phyloP scores from a whole-genome alignment of 2,113 vertebrate species.

The Gobiocypris rarus region DNA sequence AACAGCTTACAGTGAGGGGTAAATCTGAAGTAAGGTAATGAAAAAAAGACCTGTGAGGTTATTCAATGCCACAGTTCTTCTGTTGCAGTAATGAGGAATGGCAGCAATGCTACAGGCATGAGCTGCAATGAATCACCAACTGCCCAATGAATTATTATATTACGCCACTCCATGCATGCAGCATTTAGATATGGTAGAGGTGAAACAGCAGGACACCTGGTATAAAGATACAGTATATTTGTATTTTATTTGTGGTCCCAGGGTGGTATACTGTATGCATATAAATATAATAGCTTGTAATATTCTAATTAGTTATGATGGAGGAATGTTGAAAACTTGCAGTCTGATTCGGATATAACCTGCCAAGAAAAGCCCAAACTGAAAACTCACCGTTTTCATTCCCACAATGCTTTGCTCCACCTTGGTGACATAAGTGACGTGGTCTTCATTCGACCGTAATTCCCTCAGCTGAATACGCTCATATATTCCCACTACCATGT shows the following conservation, averaged over 20 bases:
- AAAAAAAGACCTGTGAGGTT: background rate
- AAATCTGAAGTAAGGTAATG: background rate
- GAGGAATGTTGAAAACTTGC: background rate
- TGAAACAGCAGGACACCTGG: background rate
- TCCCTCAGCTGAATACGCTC: constrained; percentile 96
- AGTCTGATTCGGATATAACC: background rate
- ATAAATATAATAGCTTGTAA: background rate
- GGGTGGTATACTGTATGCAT: background rate
- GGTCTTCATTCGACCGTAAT: constrained; percentile 96
- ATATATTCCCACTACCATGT: constrained; percentile 97
- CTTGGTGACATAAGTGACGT: constrained; percentile 97
- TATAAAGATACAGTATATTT: background rate
- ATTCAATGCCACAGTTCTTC: background rate
- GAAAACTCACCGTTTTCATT: constrained; percentile 93
- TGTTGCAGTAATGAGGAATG: background rate
- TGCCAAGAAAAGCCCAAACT: background rate
- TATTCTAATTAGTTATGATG: background rate
- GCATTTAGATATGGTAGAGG: background rate
- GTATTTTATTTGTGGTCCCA: background rate
- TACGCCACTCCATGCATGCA: background rate
- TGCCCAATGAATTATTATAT: constrained; percentile 3
- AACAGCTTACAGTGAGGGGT: background rate
- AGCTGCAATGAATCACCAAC: constrained; percentile 30
- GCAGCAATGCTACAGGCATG: background rate
- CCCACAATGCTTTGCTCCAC: constrained; percentile 98